Evolutionary conservation across 2,888 invertebrate species (phyloP).

Genomic region (Tuberolachnus salignus): DNA sequence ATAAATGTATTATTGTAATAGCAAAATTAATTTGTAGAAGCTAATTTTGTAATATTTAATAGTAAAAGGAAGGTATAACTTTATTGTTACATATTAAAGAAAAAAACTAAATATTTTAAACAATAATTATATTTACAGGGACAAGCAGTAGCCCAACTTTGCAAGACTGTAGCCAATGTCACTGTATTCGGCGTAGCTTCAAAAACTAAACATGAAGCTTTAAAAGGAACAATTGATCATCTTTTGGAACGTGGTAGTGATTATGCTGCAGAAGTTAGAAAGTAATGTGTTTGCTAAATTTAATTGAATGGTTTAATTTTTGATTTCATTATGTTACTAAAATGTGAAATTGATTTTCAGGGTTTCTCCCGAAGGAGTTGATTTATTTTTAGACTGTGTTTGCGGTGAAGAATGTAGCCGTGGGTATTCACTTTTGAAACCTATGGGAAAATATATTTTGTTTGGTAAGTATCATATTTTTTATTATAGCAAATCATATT

Average conservation of each 20-base stretch:
- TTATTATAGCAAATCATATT: conserved; percentile 60
- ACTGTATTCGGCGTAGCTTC: conserved; percentile 86
- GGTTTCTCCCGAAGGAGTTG: conserved; percentile 78
- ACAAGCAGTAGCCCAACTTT: conserved; percentile 82
- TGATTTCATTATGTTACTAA: neutral
- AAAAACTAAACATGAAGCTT: conserved; percentile 81
- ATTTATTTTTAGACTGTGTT: conserved; percentile 84
- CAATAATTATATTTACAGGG: conserved; percentile 68
- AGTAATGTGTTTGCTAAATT: conserved; percentile 66
- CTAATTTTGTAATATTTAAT: neutral
- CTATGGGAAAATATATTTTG: conserved; percentile 86
- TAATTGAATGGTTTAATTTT: neutral
- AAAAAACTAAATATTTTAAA: neutral
- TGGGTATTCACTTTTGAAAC: conserved; percentile 81
- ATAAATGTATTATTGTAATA: no score
- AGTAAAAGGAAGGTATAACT: no score
- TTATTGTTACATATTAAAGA: neutral
- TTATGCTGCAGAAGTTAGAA: conserved; percentile 82
- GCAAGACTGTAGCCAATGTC: conserved; percentile 79
- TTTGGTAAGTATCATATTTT: conserved; percentile 68
- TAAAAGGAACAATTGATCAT: conserved; percentile 77
- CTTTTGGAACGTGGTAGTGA: conserved; percentile 81
- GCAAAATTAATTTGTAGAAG: no score
- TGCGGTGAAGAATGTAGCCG: conserved; percentile 88
- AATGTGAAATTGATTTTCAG: conserved; percentile 62